Percentiles rank a stretch among this genome's conserved stretches.
These are phyloP conservation scores for Drosophila grimshawi DNA, from an alignment of 1,140 invertebrate species.

Conservation along the genomic window DNA sequence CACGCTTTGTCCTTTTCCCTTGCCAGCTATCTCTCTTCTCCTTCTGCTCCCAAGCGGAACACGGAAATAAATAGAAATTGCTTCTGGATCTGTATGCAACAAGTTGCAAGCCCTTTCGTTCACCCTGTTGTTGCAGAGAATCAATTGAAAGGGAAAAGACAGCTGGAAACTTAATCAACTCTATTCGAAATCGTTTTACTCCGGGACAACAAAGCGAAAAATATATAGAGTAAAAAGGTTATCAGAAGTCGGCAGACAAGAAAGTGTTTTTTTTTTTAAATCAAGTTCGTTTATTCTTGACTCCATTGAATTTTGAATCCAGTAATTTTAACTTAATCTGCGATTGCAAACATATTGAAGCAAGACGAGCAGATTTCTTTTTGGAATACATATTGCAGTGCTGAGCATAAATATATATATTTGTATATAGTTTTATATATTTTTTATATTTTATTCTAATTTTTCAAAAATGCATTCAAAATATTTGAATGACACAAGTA, in stretches of 20 bases:
- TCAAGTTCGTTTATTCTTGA: no score
- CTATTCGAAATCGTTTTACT: background rate
- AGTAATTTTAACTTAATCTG: no score
- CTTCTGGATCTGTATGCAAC: background rate
- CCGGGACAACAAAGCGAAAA: background rate
- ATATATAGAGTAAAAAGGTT: background rate
- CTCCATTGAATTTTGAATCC: no score
- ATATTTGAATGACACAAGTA: no score
- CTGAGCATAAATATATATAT: no score
- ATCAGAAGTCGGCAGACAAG: background rate
- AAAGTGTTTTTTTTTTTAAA: background rate
- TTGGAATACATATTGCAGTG: no score
- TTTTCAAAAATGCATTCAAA: no score
- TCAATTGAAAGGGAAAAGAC: background rate
- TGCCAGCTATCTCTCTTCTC: background rate
- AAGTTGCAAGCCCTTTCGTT: background rate
- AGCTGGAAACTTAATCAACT: background rate
- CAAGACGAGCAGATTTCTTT: no score
- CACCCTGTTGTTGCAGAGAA: background rate
- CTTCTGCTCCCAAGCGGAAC: background rate
- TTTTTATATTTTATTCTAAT: no score
- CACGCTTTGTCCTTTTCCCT: background rate
- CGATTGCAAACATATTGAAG: no score
- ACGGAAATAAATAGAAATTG: background rate
- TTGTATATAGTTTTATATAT: no score